These are phyloP conservation scores for Ennomos fuscantarius DNA, from an alignment of 2,888 invertebrate genomes.

Conservation along the genomic window DNA sequence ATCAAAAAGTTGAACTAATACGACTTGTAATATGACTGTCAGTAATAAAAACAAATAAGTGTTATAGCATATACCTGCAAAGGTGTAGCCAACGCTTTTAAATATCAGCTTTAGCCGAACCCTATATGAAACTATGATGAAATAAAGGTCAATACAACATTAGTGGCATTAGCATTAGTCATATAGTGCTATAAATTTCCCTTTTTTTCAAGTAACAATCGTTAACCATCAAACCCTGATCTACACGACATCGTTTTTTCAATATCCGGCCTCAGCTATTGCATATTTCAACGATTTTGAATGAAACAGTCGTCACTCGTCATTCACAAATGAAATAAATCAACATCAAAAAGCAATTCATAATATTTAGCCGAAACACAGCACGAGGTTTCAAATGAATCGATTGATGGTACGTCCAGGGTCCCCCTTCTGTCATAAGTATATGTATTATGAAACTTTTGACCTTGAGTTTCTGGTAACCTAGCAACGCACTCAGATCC, in stretches of 20 bases:
- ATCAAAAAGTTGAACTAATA: too few relatives aligned
- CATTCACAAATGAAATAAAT: slow-evolving; percentile 26
- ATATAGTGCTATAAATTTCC: too few relatives aligned
- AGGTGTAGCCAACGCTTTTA: too few relatives aligned
- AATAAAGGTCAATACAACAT: too few relatives aligned
- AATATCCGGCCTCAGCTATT: slow-evolving; percentile 22
- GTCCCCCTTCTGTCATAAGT: slow-evolving; percentile 67
- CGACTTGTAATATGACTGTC: too few relatives aligned
- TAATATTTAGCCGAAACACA: slow-evolving; percentile 41
- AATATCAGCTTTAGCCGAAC: too few relatives aligned
- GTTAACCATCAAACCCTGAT: slow-evolving; percentile 7
- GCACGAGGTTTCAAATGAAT: slow-evolving; percentile 56
- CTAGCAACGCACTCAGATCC: slow-evolving; percentile 80
- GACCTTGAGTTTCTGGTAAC: slow-evolving; percentile 82
- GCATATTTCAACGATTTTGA: slow-evolving; percentile 18
- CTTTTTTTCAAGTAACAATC: too few relatives aligned
- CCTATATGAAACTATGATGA: too few relatives aligned
- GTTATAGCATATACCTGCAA: too few relatives aligned
- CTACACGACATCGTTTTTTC: slow-evolving; percentile 5
- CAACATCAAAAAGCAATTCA: slow-evolving; percentile 26
- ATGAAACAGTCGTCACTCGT: slow-evolving; percentile 18
- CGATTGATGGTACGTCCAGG: slow-evolving; percentile 50
- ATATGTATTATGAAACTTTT: slow-evolving; percentile 69
- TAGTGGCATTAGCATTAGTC: too few relatives aligned
- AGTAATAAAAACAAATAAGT: too few relatives aligned